Evolutionary conservation across 2,113 vertebrate genomes (phyloP).

Genomic region (Sorex fumeus): DNA sequence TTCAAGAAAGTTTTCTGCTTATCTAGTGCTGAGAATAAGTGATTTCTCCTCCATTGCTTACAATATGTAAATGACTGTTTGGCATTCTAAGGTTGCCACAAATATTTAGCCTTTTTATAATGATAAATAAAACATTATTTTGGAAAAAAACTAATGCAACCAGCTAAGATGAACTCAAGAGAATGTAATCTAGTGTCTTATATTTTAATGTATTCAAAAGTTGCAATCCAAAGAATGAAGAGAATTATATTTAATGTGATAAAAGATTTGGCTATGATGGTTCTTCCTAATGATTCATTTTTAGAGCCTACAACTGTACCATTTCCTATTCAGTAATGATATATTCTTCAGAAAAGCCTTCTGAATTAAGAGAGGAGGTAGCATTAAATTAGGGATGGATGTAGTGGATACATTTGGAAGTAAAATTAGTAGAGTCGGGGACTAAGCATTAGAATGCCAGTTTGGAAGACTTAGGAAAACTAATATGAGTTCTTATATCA

Average conservation of each 20-base stretch:
- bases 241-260: constrained; percentile 51
- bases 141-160: not conserved
- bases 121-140: not conserved
- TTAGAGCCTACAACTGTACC: not conserved
- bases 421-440: not conserved
- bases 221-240: constrained; percentile 42
- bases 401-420: not conserved
- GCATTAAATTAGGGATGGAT: constrained; percentile 6
- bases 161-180: not conserved
- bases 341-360: constrained; percentile 38
- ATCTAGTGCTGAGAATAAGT: not conserved
- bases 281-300: constrained; percentile 35
- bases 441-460: not conserved
- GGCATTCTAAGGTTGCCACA: not conserved
- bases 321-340: constrained; percentile 13
- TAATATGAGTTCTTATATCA: too few species aligned
- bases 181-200: not conserved
- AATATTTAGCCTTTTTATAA: constrained; percentile 23
- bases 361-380: not conserved
- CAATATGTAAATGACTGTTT: not conserved
- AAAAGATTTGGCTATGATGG: constrained; percentile 36
- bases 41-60: not conserved
- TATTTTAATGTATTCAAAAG: constrained; percentile 25
- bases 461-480: not conserved
- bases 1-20: not conserved